Base-by-base conservation (phyloP, 2,797 vertebrate genomes). In the Kryptolebias ocellatus region DNA sequence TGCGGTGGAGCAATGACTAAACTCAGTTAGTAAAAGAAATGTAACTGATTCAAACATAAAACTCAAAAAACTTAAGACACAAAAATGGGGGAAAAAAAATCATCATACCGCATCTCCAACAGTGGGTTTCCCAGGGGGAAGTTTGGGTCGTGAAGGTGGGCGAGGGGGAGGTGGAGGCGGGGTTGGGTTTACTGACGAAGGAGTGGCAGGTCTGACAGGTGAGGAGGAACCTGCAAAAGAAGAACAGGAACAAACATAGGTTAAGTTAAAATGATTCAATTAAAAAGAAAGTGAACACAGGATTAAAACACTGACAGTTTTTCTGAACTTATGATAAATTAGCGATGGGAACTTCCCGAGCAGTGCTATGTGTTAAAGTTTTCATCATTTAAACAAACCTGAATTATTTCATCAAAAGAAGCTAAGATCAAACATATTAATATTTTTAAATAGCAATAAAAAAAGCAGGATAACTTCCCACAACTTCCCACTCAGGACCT, bases 141-240 rank as follows among this genome's bases (percentile, higher is more conserved):
- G 93, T 91, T 97, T 98, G 74, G 97, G 96, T 72, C 97, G 89
- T 45, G 97, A 98, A 0, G 96, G 94, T 29, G 97, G 97, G 1
- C 96, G 92, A 53, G 97, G 95, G 0, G 96, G 96, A 1, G 96
- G 96, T 0, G 96, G 96, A 0, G 96, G 97, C 0, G 97, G 96
- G 0, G 95, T 93, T 14, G 96, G 92, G 63, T 90, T 94, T 16
- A 91, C 73, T n/a, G 94, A 90, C 15, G 95, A 89, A 4, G 97
- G 97, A 0, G 96, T 97, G 14, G 94, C 84, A 2, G 98, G 96
- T 17, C 94, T 93, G 44, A 95, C 95, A 0, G 96, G 98, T 53
- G 96, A 98, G 0, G 96, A 96, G 17, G 96, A 95, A 67, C 96
- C 98, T 98, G 91, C n/a, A 51, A 62, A 53, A 39, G 17, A 34